Base-by-base conservation (phyloP, 2,113 vertebrate species). In the Rhinolophus sinicus region DNA sequence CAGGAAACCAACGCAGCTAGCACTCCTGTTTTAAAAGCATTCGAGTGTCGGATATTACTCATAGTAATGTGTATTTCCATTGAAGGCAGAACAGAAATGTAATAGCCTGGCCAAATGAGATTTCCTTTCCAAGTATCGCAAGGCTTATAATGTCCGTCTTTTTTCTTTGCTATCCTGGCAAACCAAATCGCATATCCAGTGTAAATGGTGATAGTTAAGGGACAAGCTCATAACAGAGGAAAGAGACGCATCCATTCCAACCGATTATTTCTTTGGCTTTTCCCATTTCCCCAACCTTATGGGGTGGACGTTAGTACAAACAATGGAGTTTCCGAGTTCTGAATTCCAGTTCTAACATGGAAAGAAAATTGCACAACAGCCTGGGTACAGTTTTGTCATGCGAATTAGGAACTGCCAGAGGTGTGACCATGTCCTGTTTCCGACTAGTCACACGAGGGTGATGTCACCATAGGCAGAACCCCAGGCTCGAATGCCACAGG, bases 51-150 rank as follows among this genome's bases (percentile, higher is more conserved):
- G 35, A 50, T 24, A 9, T 65, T 7, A n/a, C 75, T 60, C 69
- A 35, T 0, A 56, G 50, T 4, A 9, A 54, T 1, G 7, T 0
- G 0, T 12, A 33, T 44, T 58, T 78, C 58, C 80, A 86, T 0
- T 0, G 28, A 77, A 8, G 44, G 70, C 52, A 70, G 50, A 77
- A 38, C 50, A 56, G 75, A 92, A 30, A 56, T 8, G 5, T 9
- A 52, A 38, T 7, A 30, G 62, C 50, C 14, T 9, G 28, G 56
- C 50, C 78, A 76, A 87, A 87, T 76, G 69, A 83, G 50, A 52
- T 72, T 97, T 90, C 88, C 73, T 44, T 18, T 14, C 67, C 65
- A 86, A 76, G 89, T 92, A 70, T 82, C 70, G 64, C 60, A 30
- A 64, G 69, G 60, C 26, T 93, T 50, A 19, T 26, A 40, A 72